Conservation (phyloP, 2,888 invertebrate genomes). For the Agriotes lineatus region DNA sequence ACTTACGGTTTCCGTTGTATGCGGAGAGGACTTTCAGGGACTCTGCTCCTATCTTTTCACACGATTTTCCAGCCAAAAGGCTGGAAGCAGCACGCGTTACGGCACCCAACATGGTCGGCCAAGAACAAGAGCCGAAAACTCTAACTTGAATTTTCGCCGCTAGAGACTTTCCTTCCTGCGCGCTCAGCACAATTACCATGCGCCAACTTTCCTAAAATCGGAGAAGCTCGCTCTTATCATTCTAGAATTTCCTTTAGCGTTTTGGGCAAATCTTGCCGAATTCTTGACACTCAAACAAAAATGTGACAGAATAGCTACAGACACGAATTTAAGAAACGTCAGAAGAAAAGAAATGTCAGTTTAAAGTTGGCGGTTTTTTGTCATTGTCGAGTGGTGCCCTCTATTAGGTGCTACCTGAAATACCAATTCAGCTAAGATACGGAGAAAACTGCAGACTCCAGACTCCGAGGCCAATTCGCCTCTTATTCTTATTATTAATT, state of each 20-base stretch:
- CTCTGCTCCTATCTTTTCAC: conserved; percentile 72
- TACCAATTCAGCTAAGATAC: too few species aligned
- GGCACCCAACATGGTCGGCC: conserved; percentile 72
- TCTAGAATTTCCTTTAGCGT: neutral
- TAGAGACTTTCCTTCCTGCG: conserved; percentile 39
- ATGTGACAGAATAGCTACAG: too few species aligned
- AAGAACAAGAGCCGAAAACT: conserved; percentile 40
- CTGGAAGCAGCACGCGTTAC: conserved; percentile 73
- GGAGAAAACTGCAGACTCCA: too few species aligned
- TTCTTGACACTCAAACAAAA: too few species aligned
- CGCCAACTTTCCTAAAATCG: neutral
- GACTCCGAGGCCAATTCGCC: too few species aligned
- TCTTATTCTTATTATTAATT: too few species aligned
- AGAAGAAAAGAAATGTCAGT: too few species aligned
- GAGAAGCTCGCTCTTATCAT: neutral
- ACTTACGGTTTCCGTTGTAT: conserved; percentile 63
- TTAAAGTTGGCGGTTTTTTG: too few species aligned
- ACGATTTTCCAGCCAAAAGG: conserved; percentile 72
- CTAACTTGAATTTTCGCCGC: conserved; percentile 42
- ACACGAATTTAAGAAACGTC: too few species aligned
- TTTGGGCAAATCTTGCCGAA: too few species aligned
- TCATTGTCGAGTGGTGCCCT: too few species aligned
- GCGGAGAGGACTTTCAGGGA: conserved; percentile 70
- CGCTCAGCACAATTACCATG: conserved; percentile 9
- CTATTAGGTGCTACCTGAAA: too few species aligned